Conservation (phyloP, 2,888 invertebrate genomes). For the Acrocyrtus sp. region DNA sequence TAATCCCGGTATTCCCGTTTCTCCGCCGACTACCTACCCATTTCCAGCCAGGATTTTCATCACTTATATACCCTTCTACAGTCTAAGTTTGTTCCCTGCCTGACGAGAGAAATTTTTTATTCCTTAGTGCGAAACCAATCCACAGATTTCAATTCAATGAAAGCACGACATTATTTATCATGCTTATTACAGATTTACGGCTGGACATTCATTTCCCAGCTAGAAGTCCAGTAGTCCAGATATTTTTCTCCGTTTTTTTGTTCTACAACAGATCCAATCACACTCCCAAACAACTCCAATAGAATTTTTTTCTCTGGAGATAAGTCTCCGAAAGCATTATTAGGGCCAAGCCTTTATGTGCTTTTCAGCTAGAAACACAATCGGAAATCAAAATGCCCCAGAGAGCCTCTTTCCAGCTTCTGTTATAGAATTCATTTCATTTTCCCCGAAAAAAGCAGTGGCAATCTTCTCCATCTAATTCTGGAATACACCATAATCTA, state of each 20-base stretch:
- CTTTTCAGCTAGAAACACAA: background rate
- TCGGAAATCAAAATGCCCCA: background rate
- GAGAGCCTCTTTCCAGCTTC: background rate
- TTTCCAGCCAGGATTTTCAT: too few species aligned
- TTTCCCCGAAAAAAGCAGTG: background rate
- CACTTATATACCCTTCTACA: background rate
- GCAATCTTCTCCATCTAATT: background rate
- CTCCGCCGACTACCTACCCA: too few species aligned
- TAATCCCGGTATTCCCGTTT: background rate
- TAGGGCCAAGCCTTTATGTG: too few species aligned
- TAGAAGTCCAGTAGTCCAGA: too few species aligned
- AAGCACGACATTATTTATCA: conserved; percentile 15
- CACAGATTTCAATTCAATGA: too few species aligned
- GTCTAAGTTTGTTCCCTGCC: background rate
- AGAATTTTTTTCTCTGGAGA: too few species aligned
- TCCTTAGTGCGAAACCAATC: too few species aligned
- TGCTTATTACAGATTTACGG: conserved; percentile 21
- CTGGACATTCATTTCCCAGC: background rate
- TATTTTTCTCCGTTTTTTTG: too few species aligned
- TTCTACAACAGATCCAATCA: too few species aligned
- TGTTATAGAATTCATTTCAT: background rate
- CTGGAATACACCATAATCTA: conserved; percentile 13
- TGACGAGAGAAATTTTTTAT: too few species aligned
- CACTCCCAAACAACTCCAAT: too few species aligned
- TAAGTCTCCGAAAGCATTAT: too few species aligned